A percentile compares a stretch with the other conserved stretches of the same genome.
phyloP scores from a whole-genome alignment of 2,113 vertebrate species.

The Ictalurus furcatus region DNA sequence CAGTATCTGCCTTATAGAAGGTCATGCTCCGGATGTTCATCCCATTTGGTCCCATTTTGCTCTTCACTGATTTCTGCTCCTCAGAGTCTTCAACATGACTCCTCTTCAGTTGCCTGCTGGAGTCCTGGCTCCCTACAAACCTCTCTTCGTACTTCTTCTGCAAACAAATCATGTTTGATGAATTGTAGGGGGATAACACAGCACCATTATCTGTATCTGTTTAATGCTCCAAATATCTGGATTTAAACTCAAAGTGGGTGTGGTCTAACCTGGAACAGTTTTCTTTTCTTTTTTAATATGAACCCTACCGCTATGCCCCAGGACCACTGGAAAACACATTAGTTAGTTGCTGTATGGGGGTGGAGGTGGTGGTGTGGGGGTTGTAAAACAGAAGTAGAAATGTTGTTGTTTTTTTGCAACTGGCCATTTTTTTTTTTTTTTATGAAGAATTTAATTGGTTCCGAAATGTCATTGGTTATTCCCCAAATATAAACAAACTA shows the following conservation, averaged over 20 bases:
- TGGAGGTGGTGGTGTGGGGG: too few relatives aligned
- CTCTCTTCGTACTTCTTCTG: conserved; percentile 78
- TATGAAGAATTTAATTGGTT: not conserved
- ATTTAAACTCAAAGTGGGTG: not conserved
- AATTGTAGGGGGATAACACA: not conserved
- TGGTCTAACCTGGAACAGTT: not conserved
- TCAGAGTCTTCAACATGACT: conserved; percentile 19
- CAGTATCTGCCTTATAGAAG: conserved; percentile 81
- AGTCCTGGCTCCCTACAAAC: conserved; percentile 73
- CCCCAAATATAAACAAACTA: not conserved
- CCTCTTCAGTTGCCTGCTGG: conserved; percentile 36
- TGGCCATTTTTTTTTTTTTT: not conserved
- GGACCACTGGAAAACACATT: not conserved
- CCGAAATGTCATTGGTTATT: not conserved
- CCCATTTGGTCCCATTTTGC: conserved; percentile 58
- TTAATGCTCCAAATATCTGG: not conserved
- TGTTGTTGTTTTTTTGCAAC: not conserved
- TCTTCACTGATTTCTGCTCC: conserved; percentile 35
- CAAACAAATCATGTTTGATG: not conserved
- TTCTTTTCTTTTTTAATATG: not conserved
- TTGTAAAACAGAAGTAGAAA: too few relatives aligned
- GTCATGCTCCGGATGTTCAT: conserved; percentile 77
- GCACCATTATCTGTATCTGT: too few relatives aligned
- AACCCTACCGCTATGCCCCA: not conserved
- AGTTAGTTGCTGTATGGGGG: too few relatives aligned